Evolutionary conservation across 2,888 invertebrate genomes (phyloP), one percentile per base, ranked within the genome.

Genomic region (Asteroscopus sphinx): DNA sequence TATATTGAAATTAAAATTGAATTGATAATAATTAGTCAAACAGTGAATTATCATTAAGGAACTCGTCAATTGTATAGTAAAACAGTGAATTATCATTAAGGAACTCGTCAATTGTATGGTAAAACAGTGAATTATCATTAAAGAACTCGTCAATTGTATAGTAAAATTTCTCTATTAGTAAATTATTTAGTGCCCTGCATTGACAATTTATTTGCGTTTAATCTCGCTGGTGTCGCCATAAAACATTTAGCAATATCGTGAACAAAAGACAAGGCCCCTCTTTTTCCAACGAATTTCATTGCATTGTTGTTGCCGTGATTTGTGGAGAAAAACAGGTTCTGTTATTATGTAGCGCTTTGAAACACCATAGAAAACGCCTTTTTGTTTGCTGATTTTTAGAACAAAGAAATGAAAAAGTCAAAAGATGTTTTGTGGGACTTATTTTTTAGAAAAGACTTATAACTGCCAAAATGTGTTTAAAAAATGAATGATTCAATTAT

Each of bases 231-330:
- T 40, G 25, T 13, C 26, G 12, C 7, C 7, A 54, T 35, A 30
- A 68, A 61, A 61, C 41, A 65, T 65, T 61, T 48, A 47, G 48
- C 39, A 68, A 25, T 16, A 32, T 49, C 33, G 9, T 15, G 25
- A 67, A 67, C 70, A 67, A 67, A 69, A 36, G 57, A 15, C 39
- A 40, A 63, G 57, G 65, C 13, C 21, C 26, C 17, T 53, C 36
- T 41, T 57, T 57, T 51, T 49, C 41, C 17, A 26, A 15, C 9
- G 44, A 52, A 57, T 52, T 67, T 67, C 42, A 25, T 42, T 64
- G 44, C 47, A 48, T 67, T 65, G 69, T 66, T 68, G 63, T 49
- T 25, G 6, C 15, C 42, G 47, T 67, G 70, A 67, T 70, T 67
- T 67, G 65, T 69, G 36, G 13, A 21, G 51, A 47, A 48, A 64